Evolutionary conservation across 2,797 vertebrate genomes (phyloP), one percentile per base, ranked within the genome.

Genomic region (Siniperca undulata): DNA sequence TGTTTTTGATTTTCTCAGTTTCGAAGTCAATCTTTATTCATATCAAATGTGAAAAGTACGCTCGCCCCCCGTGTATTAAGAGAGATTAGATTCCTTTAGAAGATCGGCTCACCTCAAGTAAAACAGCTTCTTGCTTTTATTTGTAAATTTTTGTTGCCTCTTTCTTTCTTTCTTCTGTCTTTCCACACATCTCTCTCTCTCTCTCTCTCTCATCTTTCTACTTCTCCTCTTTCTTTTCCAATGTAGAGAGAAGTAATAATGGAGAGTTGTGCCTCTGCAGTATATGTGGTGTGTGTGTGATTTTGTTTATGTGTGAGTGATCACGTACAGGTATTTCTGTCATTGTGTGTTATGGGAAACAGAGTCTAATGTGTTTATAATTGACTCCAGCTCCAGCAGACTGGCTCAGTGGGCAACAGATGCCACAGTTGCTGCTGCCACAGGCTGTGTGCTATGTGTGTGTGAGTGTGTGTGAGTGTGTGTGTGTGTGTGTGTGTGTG

Each of bases 301-400:
- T 48, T 85, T 58, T 84, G 70, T 81, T 77, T 86, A 48, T 86
- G 83, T 85, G 83, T 80, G 82, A 74, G 74, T 22, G n/a, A 86
- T 86, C 80, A 77, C 62, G 19, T 40, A 74, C 76, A 88, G 76
- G 86, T 92, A 86, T 90, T 85, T 89, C 85, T 93, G 90, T 89
- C 90, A 91, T 78, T 89, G 90, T 88, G 88, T 88, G 80, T 92
- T 92, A 87, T 85, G 85, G 87, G 85, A 86, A 92, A 89, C 87
- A 82, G 83, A 92, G 80, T 85, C 87, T 95, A 94, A 95, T 94
- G 90, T 91, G 92, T 95, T 94, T 95, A 93, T 94, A 95, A 95
- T 94, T 93, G 92, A 94, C 91, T 93, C 70, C 85, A 88, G 90
- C 85, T 90, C 87, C 85, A 83, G 90, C 90, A 90, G 91, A 90